phyloP scores from a whole-genome alignment of 2,113 vertebrate genomes.

The Corythoichthys haematopterus region DNA sequence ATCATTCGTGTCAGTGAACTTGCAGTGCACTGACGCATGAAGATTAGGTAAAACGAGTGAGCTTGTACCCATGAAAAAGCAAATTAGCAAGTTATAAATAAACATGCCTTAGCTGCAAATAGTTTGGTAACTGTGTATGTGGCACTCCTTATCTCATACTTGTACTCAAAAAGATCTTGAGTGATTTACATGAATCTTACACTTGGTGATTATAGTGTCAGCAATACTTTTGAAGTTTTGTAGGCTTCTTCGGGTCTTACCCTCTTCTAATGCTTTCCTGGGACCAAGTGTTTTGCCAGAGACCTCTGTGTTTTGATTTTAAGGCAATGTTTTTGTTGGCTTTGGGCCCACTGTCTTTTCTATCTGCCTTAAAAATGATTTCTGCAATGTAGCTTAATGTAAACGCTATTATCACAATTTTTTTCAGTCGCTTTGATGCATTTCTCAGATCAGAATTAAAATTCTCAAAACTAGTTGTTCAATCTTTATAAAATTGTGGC shows the following conservation, averaged over 20 bases:
- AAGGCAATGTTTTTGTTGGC: constrained; percentile 61
- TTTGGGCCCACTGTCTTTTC: constrained; percentile 47
- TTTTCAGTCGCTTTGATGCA: too few species aligned
- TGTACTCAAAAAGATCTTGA: background rate
- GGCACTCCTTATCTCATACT: constrained; percentile 7
- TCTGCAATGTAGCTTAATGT: constrained; percentile 41
- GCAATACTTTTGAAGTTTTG: constrained; percentile 31
- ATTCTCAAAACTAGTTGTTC: too few species aligned
- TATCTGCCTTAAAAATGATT: constrained; percentile 47
- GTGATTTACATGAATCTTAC: background rate
- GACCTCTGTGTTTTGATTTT: constrained; percentile 58
- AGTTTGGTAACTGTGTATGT: constrained; percentile 57
- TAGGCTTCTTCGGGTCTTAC: constrained; percentile 1
- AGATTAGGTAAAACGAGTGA: constrained; percentile 37
- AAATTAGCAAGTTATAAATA: constrained; percentile 47
- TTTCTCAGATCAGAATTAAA: too few species aligned
- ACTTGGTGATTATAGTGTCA: constrained; percentile 37
- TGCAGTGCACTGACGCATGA: constrained; percentile 44
- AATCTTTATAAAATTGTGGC: too few species aligned
- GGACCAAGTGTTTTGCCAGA: constrained; percentile 50
- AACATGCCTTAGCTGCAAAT: constrained; percentile 46
- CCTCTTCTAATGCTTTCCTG: constrained; percentile 41
- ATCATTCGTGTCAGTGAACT: constrained; percentile 55
- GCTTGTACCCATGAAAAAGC: constrained; percentile 54
- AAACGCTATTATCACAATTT: constrained; percentile 18